Evolutionary conservation across 1,140 invertebrate species (phyloP).

Genomic region (Pomacea maculata): DNA sequence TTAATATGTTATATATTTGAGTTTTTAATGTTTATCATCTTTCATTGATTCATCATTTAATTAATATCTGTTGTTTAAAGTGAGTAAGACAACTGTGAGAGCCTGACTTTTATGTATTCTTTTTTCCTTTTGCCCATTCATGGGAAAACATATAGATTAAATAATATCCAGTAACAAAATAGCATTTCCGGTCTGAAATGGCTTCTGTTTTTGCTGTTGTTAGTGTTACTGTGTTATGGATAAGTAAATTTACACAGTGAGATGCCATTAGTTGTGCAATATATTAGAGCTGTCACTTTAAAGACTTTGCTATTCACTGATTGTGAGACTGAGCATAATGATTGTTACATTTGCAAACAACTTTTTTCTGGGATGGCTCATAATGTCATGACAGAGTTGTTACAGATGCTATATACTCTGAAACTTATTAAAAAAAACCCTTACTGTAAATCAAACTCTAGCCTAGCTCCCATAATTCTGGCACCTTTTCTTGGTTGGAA

Average conservation of each 20-base stretch:
- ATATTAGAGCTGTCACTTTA: neutral
- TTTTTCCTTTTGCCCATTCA: neutral
- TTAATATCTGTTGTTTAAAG: neutral
- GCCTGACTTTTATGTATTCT: neutral
- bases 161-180: too few species aligned
- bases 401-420: too few species aligned
- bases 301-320: neutral
- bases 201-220: neutral
- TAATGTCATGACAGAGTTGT: too few species aligned
- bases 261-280: neutral
- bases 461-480: too few species aligned
- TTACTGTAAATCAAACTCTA: too few species aligned
- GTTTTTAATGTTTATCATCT: neutral
- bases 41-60: neutral
- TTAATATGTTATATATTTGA: neutral
- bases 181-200: too few species aligned
- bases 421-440: too few species aligned
- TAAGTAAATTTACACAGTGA: neutral
- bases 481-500: too few species aligned
- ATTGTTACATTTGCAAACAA: too few species aligned
- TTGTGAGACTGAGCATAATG: neutral
- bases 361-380: too few species aligned
- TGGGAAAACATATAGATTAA: neutral
- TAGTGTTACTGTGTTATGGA: neutral
- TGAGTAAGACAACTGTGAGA: neutral